These are phyloP conservation scores for Cromileptes altivelis DNA, from an alignment of 2,113 vertebrate species.

Conservation along the genomic window DNA sequence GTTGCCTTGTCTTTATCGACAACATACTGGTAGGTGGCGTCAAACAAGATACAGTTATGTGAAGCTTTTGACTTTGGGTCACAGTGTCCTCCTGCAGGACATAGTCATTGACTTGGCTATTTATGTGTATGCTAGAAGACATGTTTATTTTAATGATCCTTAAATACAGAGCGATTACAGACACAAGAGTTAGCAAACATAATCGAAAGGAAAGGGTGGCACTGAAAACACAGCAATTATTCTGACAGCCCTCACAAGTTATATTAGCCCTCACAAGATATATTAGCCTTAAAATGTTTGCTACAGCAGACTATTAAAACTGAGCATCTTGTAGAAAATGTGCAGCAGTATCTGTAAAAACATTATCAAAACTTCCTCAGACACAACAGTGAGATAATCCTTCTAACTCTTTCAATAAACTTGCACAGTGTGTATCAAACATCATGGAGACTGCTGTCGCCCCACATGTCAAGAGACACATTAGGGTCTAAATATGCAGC, in stretches of 20 bases:
- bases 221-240: slow-evolving; percentile 13
- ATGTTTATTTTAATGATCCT: slow-evolving; percentile 35
- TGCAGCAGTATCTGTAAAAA: neutral
- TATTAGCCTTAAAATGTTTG: neutral
- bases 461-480: neutral
- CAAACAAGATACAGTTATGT: slow-evolving; percentile 46
- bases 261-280: too few relatives aligned
- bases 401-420: neutral
- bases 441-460: neutral
- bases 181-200: slow-evolving; percentile 15
- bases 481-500: too few relatives aligned
- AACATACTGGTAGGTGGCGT: slow-evolving; percentile 28
- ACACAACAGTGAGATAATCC: slow-evolving; percentile 11
- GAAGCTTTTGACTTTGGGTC: slow-evolving; percentile 49
- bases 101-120: slow-evolving; percentile 11
- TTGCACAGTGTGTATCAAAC: neutral
- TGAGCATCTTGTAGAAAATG: neutral
- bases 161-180: slow-evolving; percentile 36
- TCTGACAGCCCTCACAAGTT: neutral
- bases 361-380: neutral
- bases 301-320: too few relatives aligned
- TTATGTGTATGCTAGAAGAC: slow-evolving; percentile 19
- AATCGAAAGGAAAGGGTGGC: neutral
- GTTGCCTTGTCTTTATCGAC: slow-evolving; percentile 53
- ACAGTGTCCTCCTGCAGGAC: slow-evolving; percentile 51